These are phyloP conservation scores for Neoniphon sammara DNA, from an alignment of 2,797 vertebrate species.

Conservation along the genomic window DNA sequence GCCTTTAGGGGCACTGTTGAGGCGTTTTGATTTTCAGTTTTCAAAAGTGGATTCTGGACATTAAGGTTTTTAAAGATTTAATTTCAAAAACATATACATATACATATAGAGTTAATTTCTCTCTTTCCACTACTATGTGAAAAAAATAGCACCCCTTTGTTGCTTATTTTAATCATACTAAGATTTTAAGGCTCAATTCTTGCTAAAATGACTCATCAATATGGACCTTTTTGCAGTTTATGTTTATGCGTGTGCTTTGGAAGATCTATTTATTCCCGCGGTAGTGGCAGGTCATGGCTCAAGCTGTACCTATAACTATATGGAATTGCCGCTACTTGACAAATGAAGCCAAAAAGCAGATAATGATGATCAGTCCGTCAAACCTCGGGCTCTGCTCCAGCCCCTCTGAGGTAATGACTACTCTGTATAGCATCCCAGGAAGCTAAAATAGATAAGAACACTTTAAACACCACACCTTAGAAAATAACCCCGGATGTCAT, in stretches of 20 bases:
- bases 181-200: too few relatives aligned
- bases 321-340: conserved; percentile 41
- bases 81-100: too few relatives aligned
- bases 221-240: background rate
- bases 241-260: background rate
- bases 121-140: too few relatives aligned
- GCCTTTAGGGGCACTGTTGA: too few relatives aligned
- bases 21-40: too few relatives aligned
- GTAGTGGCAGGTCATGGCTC: conserved; percentile 27
- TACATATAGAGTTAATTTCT: too few relatives aligned
- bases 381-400: conserved; percentile 27
- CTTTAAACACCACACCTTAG: conserved; percentile 59
- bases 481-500: conserved; percentile 59
- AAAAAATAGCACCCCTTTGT: too few relatives aligned
- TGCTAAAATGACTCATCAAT: too few relatives aligned
- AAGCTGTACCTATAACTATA: conserved; percentile 20
- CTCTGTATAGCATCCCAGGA: conserved; percentile 48
- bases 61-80: too few relatives aligned
- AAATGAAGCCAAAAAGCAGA: conserved; percentile 60
- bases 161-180: too few relatives aligned
- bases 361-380: conserved; percentile 63
- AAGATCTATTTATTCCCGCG: conserved; percentile 12
- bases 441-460: conserved; percentile 45
- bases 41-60: too few relatives aligned
- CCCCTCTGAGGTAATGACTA: conserved; percentile 53